A percentile compares a stretch with the other conserved stretches of the same genome.
Conservation (phyloP, 1,140 invertebrate genomes). For the Lepidotrigona ventralis region DNA sequence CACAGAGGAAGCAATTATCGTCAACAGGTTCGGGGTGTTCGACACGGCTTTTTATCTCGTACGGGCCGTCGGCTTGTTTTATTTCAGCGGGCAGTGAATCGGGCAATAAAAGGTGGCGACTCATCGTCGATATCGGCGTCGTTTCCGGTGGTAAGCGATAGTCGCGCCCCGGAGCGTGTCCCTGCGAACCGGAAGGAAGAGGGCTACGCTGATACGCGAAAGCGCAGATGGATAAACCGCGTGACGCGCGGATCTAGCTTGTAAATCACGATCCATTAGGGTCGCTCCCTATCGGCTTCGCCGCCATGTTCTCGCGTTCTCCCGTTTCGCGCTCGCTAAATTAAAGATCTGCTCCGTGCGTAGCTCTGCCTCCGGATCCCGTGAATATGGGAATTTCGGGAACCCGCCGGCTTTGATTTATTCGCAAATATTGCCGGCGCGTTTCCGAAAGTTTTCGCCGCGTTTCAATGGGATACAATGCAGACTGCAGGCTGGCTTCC, state of each 20-base stretch:
- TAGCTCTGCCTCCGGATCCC: neutral
- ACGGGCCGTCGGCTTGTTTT: neutral
- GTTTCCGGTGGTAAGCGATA: slow-evolving; percentile 24
- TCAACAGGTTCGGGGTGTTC: neutral
- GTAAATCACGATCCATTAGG: slow-evolving; percentile 42
- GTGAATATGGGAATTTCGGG: neutral
- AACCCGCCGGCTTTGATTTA: neutral
- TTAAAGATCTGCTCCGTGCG: slow-evolving; percentile 13
- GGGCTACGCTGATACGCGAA: slow-evolving; percentile 29
- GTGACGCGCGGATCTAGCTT: neutral
- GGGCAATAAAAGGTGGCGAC: slow-evolving; percentile 4
- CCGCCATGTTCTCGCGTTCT: neutral
- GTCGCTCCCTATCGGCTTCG: neutral
- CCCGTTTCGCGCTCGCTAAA: neutral
- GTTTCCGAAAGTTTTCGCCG: neutral
- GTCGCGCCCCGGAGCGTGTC: neutral
- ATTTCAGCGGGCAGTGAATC: neutral
- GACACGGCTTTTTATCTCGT: neutral
- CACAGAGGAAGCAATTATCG: slow-evolving; percentile 3
- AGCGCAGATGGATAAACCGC: slow-evolving; percentile 39
- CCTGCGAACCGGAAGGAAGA: slow-evolving; percentile 20
- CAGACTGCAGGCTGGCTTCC: neutral
- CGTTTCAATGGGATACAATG: neutral
- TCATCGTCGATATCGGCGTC: neutral
- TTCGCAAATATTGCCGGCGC: neutral